phyloP scores from a whole-genome alignment of 2,888 invertebrate species.

The Priocnemis perturbator region DNA sequence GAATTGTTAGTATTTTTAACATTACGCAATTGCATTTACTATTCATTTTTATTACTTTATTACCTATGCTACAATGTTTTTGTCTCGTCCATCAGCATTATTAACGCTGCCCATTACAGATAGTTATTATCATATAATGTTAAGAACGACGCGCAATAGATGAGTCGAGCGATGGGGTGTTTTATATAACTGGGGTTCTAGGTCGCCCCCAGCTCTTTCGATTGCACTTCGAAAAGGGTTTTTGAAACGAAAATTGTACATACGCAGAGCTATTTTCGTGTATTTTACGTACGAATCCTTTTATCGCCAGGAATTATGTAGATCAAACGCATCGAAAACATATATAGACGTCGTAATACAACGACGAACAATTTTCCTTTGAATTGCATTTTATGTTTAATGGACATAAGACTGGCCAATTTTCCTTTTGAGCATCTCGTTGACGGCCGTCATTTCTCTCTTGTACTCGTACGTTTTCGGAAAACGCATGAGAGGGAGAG shows the following conservation, averaged over 20 bases:
- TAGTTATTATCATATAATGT: slow-evolving; percentile 45
- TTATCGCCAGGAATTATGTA: slow-evolving; percentile 13
- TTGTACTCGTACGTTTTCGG: slow-evolving; percentile 19
- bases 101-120: slow-evolving; percentile 46
- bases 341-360: slow-evolving; percentile 28
- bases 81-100: slow-evolving; percentile 37
- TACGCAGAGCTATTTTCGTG: slow-evolving; percentile 23
- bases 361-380: slow-evolving; percentile 49
- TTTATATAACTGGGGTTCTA: slow-evolving; percentile 31
- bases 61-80: slow-evolving; percentile 36
- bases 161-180: slow-evolving; percentile 27
- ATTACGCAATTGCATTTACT: slow-evolving; percentile 3
- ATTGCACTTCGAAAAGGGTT: slow-evolving; percentile 15
- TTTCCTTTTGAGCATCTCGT: slow-evolving; percentile 39
- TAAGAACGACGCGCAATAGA: slow-evolving; percentile 38
- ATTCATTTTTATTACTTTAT: slow-evolving; percentile 20
- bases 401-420: slow-evolving; percentile 50
- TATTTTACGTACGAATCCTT: slow-evolving; percentile 20
- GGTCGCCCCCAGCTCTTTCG: not conserved
- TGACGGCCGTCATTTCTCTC: slow-evolving; percentile 14
- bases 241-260: slow-evolving; percentile 34
- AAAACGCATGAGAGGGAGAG: slow-evolving; percentile 23
- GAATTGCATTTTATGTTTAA: slow-evolving; percentile 34
- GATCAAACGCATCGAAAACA: slow-evolving; percentile 27
- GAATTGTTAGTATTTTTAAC: slow-evolving; percentile 4